These are phyloP conservation scores for Luperina testacea DNA, from an alignment of 2,888 invertebrate genomes.

Conservation along the genomic window DNA sequence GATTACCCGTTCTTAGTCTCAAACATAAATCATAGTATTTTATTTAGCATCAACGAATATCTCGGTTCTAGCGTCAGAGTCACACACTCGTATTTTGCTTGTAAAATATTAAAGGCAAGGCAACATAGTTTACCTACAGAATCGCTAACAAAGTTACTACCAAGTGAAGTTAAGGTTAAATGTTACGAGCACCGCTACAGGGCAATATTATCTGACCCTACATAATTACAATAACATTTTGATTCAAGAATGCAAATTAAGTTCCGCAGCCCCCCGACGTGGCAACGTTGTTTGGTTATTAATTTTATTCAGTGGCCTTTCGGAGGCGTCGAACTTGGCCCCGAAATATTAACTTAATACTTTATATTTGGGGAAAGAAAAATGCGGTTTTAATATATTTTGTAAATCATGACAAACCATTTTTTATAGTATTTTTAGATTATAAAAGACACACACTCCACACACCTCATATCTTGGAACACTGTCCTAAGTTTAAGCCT, in stretches of 20 bases:
- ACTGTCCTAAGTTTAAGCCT: constrained; percentile 12
- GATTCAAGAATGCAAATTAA: constrained; percentile 79
- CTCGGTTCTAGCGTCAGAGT: constrained; percentile 13
- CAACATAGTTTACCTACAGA: constrained; percentile 31
- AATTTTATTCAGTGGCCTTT: constrained; percentile 72
- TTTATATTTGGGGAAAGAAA: constrained; percentile 57
- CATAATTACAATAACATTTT: constrained; percentile 78
- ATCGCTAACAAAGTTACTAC: constrained; percentile 39
- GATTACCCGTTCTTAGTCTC: not conserved
- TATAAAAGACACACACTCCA: not conserved
- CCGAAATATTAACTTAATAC: constrained; percentile 60
- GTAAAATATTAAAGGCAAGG: constrained; percentile 35
- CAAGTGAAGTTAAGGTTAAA: constrained; percentile 42
- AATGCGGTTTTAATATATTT: constrained; percentile 58
- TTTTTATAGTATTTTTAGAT: constrained; percentile 16
- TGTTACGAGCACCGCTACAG: constrained; percentile 45
- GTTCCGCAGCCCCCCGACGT: constrained; percentile 61
- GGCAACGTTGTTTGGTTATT: constrained; percentile 74
- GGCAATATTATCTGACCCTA: constrained; percentile 71
- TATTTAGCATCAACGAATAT: constrained; percentile 19
- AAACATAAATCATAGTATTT: constrained; percentile 21
- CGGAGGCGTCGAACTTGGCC: constrained; percentile 60
- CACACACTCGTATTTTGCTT: constrained; percentile 27
- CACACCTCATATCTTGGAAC: no score
- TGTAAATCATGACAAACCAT: constrained; percentile 46